Base-by-base conservation (phyloP, 2,888 invertebrate species). In the Epinotia demarniana region DNA sequence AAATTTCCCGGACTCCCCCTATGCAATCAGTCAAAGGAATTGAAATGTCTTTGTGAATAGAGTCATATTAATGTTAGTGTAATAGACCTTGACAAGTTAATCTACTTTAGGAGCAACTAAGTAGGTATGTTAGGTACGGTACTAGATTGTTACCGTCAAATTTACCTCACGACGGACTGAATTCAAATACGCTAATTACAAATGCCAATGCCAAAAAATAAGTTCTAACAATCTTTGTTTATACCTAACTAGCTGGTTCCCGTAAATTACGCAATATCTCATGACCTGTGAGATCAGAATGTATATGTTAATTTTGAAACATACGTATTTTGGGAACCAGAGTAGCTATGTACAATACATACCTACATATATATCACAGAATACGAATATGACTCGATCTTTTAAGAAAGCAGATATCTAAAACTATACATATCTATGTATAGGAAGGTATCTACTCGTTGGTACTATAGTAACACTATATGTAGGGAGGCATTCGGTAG, bases 221-320 rank as follows among this genome's bases (percentile, higher is more conserved):
- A 62, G 62, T 64, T 58, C 69, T 49, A 64, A 58, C 33, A 63
- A 19, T 69, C 43, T 55, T 27, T 70, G 23, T 60, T 64, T 62
- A 55, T 62, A 19, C 16, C 23, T 71, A 60, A 69, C 55, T 49
- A 43, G 27, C 46, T 53, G 13, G 33, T 66, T 58, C 53, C 23
- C 60, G 53, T 66, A 23, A 23, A 60, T 71, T 70, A 75, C 75
- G 46, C 62, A 68, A 57, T 49, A 49, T 67, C 58, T 68, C 58
- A 66, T 39, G 67, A 70, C 46, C 70, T 60, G 23, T 58, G 33
- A 63, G 63, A 75, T 70, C 70, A 75, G 58, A 57, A 49, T 16
- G 16, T 53, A 23, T 39, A 60, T 60, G 75, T 39, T 75, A 70
- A 75, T 70, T 75, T 75, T n/a, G 53, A 75, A 58, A 62, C 61